Evolutionary conservation across 2,888 invertebrate species (phyloP).

Genomic region (Polylopha cassiicola): DNA sequence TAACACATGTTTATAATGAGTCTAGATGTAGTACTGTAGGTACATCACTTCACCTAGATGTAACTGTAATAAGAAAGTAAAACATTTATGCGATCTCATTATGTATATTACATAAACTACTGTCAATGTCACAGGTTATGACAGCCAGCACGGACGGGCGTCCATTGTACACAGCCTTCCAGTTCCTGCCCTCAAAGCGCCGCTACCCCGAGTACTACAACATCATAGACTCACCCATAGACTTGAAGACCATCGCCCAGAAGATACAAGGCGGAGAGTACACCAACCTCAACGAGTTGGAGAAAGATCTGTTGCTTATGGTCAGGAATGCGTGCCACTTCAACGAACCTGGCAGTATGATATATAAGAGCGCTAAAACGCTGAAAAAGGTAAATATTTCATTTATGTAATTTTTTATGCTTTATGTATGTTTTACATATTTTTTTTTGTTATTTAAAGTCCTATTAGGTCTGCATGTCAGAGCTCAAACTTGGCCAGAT

Average conservation of each 20-base stretch:
- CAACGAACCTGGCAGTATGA: constrained; percentile 97
- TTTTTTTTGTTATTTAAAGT: too few species aligned
- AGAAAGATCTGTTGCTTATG: constrained; percentile 92
- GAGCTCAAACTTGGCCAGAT: too few species aligned
- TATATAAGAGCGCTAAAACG: constrained; percentile 95
- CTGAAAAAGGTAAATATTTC: constrained; percentile 88
- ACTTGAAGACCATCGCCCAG: constrained; percentile 93
- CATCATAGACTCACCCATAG: constrained; percentile 95
- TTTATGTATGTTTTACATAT: too few species aligned
- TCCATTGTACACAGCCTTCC: constrained; percentile 91
- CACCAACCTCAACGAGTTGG: constrained; percentile 86
- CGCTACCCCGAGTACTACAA: constrained; percentile 97
- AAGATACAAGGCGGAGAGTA: constrained; percentile 93
- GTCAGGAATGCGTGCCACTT: constrained; percentile 96
- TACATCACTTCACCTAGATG: too few species aligned
- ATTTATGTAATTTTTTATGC: too few species aligned
- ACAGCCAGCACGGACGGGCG: constrained; percentile 90
- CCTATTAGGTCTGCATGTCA: too few species aligned
- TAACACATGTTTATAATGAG: too few species aligned
- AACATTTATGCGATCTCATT: too few species aligned
- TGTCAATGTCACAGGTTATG: constrained; percentile 78
- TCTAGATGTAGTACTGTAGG: too few species aligned
- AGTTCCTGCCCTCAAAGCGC: constrained; percentile 93
- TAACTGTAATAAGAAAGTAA: too few species aligned
- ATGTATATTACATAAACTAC: constrained; percentile 1